A percentile compares a stretch with the other conserved stretches of the same genome.
phyloP scores from a whole-genome alignment of 2,113 vertebrate genomes.

The Anseranas semipalmata region DNA sequence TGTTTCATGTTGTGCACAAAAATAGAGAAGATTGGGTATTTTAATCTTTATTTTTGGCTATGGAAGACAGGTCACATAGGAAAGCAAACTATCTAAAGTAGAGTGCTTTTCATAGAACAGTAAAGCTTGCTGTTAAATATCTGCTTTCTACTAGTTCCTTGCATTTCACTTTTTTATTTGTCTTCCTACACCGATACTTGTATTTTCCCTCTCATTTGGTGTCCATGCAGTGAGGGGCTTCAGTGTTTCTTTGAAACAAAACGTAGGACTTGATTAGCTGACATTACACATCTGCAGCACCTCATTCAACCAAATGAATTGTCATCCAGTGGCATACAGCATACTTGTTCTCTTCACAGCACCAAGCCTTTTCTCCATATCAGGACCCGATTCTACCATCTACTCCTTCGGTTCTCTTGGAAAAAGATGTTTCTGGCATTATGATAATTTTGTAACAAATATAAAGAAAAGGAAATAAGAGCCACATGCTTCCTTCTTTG shows the following conservation, averaged over 20 bases:
- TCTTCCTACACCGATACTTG: neutral
- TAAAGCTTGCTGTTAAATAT: neutral
- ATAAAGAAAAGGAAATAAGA: neutral
- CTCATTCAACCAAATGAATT: neutral
- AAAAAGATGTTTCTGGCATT: neutral
- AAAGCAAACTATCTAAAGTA: neutral
- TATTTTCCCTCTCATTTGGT: neutral
- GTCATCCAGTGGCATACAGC: neutral
- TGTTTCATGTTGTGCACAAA: neutral
- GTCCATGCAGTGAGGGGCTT: neutral
- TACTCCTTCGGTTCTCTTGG: neutral
- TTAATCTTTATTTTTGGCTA: neutral
- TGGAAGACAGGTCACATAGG: neutral
- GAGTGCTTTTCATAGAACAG: neutral
- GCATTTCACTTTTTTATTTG: neutral
- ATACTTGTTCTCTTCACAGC: neutral
- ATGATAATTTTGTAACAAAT: neutral
- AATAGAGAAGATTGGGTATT: neutral
- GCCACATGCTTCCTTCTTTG: neutral
- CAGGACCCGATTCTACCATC: neutral
- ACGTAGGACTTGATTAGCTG: neutral
- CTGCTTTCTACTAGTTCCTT: neutral
- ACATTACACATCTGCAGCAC: neutral
- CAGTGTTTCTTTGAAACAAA: neutral
- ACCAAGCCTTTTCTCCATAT: neutral